phyloP scores from a whole-genome alignment of 2,113 vertebrate species.

The Synodontis membranacea region DNA sequence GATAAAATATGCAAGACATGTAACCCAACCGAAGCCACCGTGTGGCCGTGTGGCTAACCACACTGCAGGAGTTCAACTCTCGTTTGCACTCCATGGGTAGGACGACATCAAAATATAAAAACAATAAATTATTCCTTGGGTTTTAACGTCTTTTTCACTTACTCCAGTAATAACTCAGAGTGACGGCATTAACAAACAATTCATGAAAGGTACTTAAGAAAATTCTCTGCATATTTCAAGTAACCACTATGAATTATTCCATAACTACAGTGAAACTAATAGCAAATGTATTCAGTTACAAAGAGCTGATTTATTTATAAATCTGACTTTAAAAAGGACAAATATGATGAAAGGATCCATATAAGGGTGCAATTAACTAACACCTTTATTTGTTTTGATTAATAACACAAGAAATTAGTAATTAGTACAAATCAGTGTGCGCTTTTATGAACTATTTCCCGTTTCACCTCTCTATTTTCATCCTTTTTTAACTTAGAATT shows the following conservation, averaged over 20 bases:
- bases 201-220: neutral
- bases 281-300: neutral
- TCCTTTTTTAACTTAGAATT: neutral
- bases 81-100: neutral
- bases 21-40: constrained; percentile 45
- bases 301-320: neutral
- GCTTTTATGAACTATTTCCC: neutral
- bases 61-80: neutral
- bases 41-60: constrained; percentile 26
- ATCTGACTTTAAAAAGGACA: neutral
- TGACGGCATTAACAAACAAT: neutral
- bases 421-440: neutral
- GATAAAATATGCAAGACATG: constrained; percentile 58
- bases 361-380: neutral
- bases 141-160: neutral
- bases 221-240: neutral
- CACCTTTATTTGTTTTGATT: neutral
- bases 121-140: neutral
- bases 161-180: neutral
- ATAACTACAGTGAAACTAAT: too few species aligned
- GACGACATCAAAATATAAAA: neutral
- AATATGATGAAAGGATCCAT: neutral
- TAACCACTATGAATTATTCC: neutral
- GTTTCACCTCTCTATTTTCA: neutral
- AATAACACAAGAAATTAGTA: neutral